These are phyloP conservation scores for Gadopsis bispinosus DNA, from an alignment of 2,797 vertebrate species.

Conservation along the genomic window DNA sequence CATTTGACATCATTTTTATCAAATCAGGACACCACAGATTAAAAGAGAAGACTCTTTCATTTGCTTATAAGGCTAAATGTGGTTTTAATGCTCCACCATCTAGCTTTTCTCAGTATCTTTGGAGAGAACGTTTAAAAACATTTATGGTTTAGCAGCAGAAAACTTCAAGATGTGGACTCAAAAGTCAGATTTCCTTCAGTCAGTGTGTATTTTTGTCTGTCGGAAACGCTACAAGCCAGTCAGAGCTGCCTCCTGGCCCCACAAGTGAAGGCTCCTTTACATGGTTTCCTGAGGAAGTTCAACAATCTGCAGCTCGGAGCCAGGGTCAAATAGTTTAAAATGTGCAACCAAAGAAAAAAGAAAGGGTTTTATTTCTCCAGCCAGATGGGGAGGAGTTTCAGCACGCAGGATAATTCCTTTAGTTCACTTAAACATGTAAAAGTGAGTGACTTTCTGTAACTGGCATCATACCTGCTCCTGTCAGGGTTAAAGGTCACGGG, in stretches of 20 bases:
- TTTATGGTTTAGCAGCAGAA: neutral
- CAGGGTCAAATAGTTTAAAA: neutral
- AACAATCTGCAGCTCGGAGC: neutral
- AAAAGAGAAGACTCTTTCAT: neutral
- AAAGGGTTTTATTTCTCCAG: neutral
- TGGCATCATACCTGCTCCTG: neutral
- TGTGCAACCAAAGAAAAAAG: too few relatives aligned
- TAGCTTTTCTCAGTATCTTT: neutral
- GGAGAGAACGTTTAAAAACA: neutral
- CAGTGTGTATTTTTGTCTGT: neutral
- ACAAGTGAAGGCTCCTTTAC: neutral
- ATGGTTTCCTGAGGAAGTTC: neutral
- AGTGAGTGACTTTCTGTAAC: neutral
- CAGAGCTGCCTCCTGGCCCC: neutral
- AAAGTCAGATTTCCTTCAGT: neutral
- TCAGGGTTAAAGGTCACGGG: slow-evolving; percentile 37
- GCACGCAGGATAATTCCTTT: neutral
- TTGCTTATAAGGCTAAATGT: neutral
- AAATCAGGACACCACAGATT: neutral
- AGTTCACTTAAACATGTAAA: neutral
- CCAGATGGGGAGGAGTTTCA: neutral
- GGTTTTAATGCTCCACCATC: neutral
- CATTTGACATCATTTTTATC: neutral
- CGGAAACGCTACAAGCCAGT: neutral
- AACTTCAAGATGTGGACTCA: too few relatives aligned